Evolutionary conservation across 2,113 vertebrate species (phyloP), one percentile per base, ranked within the genome.

Genomic region (Cettia cetti): DNA sequence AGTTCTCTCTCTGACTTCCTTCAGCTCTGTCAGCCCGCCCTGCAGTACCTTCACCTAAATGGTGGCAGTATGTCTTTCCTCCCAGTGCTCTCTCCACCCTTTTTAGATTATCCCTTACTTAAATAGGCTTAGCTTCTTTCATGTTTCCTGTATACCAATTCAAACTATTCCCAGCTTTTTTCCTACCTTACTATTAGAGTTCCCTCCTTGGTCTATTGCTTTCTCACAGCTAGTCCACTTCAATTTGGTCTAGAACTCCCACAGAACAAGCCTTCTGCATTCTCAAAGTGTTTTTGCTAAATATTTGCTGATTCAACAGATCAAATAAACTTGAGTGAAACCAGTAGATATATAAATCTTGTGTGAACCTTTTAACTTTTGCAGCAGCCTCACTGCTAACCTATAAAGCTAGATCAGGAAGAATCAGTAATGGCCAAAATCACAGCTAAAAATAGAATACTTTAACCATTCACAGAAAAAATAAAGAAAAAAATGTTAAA

Each of bases 401-500:
- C 27, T 81, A 39, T 63, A 68, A 69, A 31, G 7, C 40, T 65
- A 27, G 50, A 78, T 15, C 10, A 33, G 30, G 37, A 74, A 74
- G 18, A 21, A 33, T 82, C 45, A 90, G 40, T 56, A 60, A 60
- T 26, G 23, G 15, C 6, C 60, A 65, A 81, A 84, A 54, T 3
- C 7, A 49, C 7, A 57, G 31, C 24, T 71, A 35, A 86, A 63
- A 71, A 15, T 30, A 45, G 31, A 54, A 81, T 68, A 59, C 35
- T 59, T 84, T 59, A 77, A 81, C 16, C 26, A n/a, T 37, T 66
- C 23, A 39, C 9, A 59, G 39, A 4, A 44, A 35, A 35, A 10
- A 26, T n/a, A 9, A 39, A 12, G 11, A 31, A 8, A 15, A 15
- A 40, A n/a, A 9, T 0, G 0, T 75, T 44, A 7, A 14, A 77